A percentile compares a stretch with the other conserved stretches of the same genome.
Evolutionary conservation across 2,113 vertebrate genomes (phyloP).

Genomic region (Catharus fuscescens): DNA sequence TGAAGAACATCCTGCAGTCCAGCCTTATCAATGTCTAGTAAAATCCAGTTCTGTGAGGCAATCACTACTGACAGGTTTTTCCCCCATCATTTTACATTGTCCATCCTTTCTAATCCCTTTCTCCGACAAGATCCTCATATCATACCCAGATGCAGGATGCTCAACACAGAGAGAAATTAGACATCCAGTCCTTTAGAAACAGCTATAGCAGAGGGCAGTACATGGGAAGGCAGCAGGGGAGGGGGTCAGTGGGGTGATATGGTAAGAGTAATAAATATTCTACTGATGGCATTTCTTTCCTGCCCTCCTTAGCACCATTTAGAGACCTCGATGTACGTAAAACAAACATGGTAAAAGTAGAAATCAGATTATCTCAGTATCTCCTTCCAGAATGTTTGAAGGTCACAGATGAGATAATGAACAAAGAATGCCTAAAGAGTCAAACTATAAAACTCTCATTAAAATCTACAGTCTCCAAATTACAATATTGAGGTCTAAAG

Average conservation of each 20-base stretch:
- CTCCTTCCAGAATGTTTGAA: conserved; percentile 31
- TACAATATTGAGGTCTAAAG: conserved; percentile 38
- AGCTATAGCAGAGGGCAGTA: background rate
- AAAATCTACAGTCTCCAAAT: conserved; percentile 37
- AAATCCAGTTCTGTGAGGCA: background rate
- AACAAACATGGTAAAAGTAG: background rate
- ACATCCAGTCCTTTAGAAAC: background rate
- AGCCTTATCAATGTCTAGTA: background rate
- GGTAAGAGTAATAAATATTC: background rate
- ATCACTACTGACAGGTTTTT: background rate
- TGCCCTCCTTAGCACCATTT: background rate
- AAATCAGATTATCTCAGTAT: background rate
- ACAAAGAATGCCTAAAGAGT: background rate
- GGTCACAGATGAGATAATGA: conserved; percentile 56
- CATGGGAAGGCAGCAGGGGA: too few species aligned
- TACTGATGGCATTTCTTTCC: background rate
- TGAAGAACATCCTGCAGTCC: background rate
- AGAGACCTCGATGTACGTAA: background rate
- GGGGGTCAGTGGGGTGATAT: background rate
- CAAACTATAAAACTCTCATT: conserved; percentile 38
- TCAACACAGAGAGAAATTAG: background rate
- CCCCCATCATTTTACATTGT: background rate
- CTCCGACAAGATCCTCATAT: background rate
- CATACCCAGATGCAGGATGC: background rate
- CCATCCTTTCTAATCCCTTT: background rate